These are phyloP conservation scores for Caenorhabditis sp. DNA, from an alignment of 2,888 invertebrate species.

Conservation along the genomic window DNA sequence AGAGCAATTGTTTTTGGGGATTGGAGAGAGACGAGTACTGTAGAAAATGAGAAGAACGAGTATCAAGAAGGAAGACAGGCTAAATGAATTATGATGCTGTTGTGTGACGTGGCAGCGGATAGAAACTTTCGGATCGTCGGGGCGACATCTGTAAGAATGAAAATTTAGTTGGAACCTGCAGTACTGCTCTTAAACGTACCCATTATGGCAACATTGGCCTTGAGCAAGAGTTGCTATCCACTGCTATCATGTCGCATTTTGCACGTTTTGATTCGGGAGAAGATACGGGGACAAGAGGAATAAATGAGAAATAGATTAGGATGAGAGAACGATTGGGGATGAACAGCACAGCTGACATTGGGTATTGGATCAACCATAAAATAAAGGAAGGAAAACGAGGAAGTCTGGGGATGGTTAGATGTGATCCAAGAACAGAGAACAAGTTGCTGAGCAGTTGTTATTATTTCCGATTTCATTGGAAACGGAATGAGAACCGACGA, in stretches of 20 bases:
- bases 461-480: not conserved
- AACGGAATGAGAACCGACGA: not conserved
- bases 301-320: conserved; percentile 1
- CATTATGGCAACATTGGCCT: conserved; percentile 52
- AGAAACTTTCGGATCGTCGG: conserved; percentile 39
- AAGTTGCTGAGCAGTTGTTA: not conserved
- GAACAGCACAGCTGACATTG: conserved; percentile 56
- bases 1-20: conserved; percentile 27
- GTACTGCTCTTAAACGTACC: conserved; percentile 5
- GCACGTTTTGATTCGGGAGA: not conserved
- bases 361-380: conserved; percentile 1
- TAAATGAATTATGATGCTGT: not conserved
- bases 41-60: not conserved
- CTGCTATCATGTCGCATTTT: conserved; percentile 58
- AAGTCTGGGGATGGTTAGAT: not conserved
- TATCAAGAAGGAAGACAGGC: not conserved
- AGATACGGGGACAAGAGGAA: not conserved
- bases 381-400: not conserved
- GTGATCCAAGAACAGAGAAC: conserved; percentile 6
- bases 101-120: conserved; percentile 59
- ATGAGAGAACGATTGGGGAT: not conserved
- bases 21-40: not conserved
- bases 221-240: conserved; percentile 60
- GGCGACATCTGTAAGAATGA: conserved; percentile 40
- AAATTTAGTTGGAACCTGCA: not conserved